Evolutionary conservation across 2,113 vertebrate species (phyloP).

Genomic region (Melanerpes formicivorus): DNA sequence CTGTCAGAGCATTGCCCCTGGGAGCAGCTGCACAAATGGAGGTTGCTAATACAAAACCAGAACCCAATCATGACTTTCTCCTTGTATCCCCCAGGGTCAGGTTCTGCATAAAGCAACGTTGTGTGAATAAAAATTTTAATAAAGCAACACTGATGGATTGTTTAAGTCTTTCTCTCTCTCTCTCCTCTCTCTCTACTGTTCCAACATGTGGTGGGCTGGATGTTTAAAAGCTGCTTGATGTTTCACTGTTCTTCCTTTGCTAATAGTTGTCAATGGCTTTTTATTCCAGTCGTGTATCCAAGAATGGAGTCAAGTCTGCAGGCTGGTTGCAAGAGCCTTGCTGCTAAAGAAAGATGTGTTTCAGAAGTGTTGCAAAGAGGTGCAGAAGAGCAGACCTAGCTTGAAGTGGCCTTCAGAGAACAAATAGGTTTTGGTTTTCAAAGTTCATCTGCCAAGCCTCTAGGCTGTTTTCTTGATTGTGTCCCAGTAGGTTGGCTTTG

Average conservation of each 20-base stretch:
- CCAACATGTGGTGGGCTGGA: neutral
- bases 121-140: slow-evolving; percentile 81
- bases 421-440: neutral
- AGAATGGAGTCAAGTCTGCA: neutral
- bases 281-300: neutral
- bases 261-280: neutral
- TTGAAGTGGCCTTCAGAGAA: neutral
- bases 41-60: slow-evolving; percentile 47
- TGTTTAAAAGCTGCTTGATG: neutral
- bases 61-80: slow-evolving; percentile 45
- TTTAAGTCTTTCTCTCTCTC: neutral
- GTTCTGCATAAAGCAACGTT: slow-evolving; percentile 64
- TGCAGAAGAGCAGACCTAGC: neutral
- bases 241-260: neutral
- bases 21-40: slow-evolving; percentile 53
- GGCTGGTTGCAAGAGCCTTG: neutral
- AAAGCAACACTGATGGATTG: slow-evolving; percentile 49
- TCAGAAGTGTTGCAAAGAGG: neutral
- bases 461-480: neutral
- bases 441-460: neutral
- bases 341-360: neutral
- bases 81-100: slow-evolving; percentile 62
- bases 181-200: neutral
- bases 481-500: neutral
- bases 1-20: slow-evolving; percentile 47